Evolutionary conservation across 1,140 invertebrate genomes (phyloP), one percentile per base, ranked within the genome.

Genomic region (Musca vetustissima): DNA sequence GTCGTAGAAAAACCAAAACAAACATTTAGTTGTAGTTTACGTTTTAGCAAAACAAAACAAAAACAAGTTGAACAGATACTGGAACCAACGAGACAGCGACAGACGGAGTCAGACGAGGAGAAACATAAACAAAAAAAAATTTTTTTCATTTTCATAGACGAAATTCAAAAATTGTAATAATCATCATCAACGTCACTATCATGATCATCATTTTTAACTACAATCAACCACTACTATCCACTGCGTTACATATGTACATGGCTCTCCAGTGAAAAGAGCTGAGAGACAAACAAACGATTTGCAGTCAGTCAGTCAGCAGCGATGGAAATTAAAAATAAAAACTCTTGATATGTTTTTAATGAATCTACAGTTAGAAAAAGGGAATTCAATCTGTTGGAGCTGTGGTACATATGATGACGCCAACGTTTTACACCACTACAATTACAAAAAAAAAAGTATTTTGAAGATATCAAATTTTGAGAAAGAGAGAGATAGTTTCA

Each of bases 221-320:
- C 24, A 57, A 28, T 28, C 22, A 25, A 57, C 36, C 11, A 43
- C 36, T 13, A 43, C 36, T 32, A 32, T 9, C 36, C 4, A 43
- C 36, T 13, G 11, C 6, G 36, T 43, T 43, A 43, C 36, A 32
- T 32, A n/a, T n/a, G n/a, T 28, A 28, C 28, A 4, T 28, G n/a
- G n/a, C n/a, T n/a, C n/a, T n/a, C n/a, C n/a, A 28, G 28, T 28
- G 4, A 7, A 43, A 13, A 43, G 36, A 43, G n/a, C n/a, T n/a
- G n/a, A n/a, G n/a, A n/a, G n/a, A 32, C 28, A 32, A 32, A 32
- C 28, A 32, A 32, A 32, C 28, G 28, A 9, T 43, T 17, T 57
- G 53, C 53, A 57, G 53, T n/a, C n/a, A n/a, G n/a, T n/a, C 25
- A 57, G 53, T n/a, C 52, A 55, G 52, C 53, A 28, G 13, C 53